These are phyloP conservation scores for Pyrrhura leucotis DNA, from an alignment of 2,797 vertebrate species.

Conservation along the genomic window DNA sequence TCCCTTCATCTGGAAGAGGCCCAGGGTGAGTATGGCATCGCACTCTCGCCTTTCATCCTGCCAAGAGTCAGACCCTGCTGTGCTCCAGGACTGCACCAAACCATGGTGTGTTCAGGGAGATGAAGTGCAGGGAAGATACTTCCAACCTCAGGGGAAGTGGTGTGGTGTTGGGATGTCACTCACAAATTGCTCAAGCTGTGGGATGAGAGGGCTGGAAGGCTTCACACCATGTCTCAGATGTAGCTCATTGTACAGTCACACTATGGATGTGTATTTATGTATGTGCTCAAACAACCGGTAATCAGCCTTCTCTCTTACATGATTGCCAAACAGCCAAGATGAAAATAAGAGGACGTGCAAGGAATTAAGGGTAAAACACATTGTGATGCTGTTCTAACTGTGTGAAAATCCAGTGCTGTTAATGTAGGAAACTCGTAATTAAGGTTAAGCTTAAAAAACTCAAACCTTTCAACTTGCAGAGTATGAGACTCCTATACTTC, in stretches of 20 bases:
- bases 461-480: background rate
- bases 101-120: fast-evolving
- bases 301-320: background rate
- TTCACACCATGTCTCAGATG: background rate
- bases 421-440: background rate
- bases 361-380: background rate
- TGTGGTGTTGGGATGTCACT: fast-evolving
- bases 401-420: background rate
- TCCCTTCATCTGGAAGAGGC: conserved; percentile 90
- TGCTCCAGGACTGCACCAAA: background rate
- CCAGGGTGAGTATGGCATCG: conserved; percentile 76
- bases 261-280: background rate
- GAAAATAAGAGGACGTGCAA: background rate
- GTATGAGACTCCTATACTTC: background rate
- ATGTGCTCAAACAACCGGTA: background rate
- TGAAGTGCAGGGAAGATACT: fast-evolving
- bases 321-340: background rate
- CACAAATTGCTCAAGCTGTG: background rate
- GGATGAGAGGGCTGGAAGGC: background rate
- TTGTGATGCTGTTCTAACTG: background rate
- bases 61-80: fast-evolving
- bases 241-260: background rate
- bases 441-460: background rate
- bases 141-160: background rate
- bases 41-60: no score